phyloP scores from a whole-genome alignment of 2,113 vertebrate species.

The Callipepla squamata region DNA sequence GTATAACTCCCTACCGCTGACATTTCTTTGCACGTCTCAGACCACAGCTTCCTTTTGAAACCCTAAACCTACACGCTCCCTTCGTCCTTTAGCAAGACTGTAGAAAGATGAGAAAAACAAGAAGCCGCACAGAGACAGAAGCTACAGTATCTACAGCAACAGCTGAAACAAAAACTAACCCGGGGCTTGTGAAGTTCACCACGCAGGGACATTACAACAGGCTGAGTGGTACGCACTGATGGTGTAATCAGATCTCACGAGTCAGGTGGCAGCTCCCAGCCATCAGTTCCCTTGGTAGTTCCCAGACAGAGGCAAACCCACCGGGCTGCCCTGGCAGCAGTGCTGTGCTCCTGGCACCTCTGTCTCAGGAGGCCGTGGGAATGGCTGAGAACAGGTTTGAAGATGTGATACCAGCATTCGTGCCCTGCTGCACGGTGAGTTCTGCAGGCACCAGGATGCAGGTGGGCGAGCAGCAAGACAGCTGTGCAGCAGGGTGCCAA shows the following conservation, averaged over 20 bases:
- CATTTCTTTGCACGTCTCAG: conserved; percentile 34
- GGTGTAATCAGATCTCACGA: rapidly evolving
- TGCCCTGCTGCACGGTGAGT: neutral
- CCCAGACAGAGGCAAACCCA: neutral
- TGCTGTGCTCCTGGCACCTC: neutral
- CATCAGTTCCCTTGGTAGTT: neutral
- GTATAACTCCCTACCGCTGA: conserved; percentile 17
- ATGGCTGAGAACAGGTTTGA: rapidly evolving
- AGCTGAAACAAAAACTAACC: neutral
- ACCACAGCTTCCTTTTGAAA: conserved; percentile 57
- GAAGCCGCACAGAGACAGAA: neutral
- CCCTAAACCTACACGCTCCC: neutral
- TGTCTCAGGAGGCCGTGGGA: neutral
- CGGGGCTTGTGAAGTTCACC: neutral
- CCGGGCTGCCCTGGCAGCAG: neutral
- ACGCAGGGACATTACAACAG: neutral
- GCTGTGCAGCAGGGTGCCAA: neutral
- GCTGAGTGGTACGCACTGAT: rapidly evolving
- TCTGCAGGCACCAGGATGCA: neutral
- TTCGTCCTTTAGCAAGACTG: neutral
- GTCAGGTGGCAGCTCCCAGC: neutral
- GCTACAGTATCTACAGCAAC: conserved; percentile 46
- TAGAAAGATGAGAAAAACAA: conserved; percentile 37
- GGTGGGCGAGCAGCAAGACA: rapidly evolving
- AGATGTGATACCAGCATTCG: rapidly evolving